Evolutionary conservation across 2,888 invertebrate genomes (phyloP), one percentile per base, ranked within the genome.

Genomic region (Drosophila mettleri): DNA sequence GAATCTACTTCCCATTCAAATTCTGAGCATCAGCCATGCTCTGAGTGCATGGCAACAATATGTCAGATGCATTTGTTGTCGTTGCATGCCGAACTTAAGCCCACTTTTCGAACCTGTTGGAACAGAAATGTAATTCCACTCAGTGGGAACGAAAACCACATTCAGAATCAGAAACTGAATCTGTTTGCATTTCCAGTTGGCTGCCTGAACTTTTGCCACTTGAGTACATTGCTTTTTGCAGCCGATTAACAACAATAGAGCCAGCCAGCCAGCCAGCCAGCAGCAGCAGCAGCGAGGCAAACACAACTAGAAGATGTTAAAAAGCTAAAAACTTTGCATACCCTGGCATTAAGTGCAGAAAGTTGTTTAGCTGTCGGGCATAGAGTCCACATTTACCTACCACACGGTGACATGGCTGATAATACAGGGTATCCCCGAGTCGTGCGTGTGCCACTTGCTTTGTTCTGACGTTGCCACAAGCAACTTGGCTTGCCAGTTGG

Each of bases 181-280:
- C 69, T 66, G 58, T 65, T 73, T 70, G 69, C 65, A 69, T 79
- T 78, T 76, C 76, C 67, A 79, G 72, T 80, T 73, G 77, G 66
- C 43, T 78, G 67, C 41, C 7, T 45, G 80, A 80, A 80, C 74
- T 86, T 86, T 78, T 86, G 71, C 81, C 86, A 80, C 84, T 78
- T 74, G 86, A 83, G 78, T 79, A 84, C 84, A 80, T 86, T 83
- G 84, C 80, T 69, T 83, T 86, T 86, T 86, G 77, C 84, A 86
- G 74, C 66, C 84, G 80, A 81, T 81, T 83, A 81, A 80, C 84
- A 80, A 69, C 59, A 64, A 71, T 74, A 36, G 34, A 24, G 33
- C 41, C 3, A 24, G 31, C 27, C 36, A 46, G 49, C 29, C 29
- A 46, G 29, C 31, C 6, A 43, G 24, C 24, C n/a, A 24, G 3